These are phyloP conservation scores for Gorsachius magnificus DNA, from an alignment of 2,797 vertebrate genomes.

Conservation along the genomic window DNA sequence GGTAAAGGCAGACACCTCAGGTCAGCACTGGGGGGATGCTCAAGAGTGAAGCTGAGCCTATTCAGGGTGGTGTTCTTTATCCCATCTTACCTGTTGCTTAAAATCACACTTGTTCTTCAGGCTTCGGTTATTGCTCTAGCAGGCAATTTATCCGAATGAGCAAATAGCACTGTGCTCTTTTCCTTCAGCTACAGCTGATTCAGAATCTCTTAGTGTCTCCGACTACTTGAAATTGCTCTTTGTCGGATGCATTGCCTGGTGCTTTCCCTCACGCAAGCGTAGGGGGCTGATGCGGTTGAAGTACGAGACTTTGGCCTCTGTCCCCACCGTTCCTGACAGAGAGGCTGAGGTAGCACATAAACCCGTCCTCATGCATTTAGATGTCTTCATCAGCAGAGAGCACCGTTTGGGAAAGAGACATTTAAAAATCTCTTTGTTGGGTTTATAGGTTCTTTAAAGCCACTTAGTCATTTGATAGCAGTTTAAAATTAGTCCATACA, in stretches of 20 bases:
- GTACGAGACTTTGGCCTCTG: not conserved
- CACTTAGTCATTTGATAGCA: slow-evolving; percentile 60
- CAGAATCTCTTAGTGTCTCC: not conserved
- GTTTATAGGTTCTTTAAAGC: slow-evolving; percentile 64
- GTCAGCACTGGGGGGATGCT: not conserved
- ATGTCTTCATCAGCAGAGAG: slow-evolving; percentile 63
- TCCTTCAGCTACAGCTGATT: not conserved
- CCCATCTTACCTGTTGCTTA: not conserved
- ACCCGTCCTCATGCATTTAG: slow-evolving; percentile 66
- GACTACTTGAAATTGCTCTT: not conserved
- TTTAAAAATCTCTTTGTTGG: slow-evolving; percentile 58
- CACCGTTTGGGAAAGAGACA: slow-evolving; percentile 17
- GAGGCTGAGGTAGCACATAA: slow-evolving; percentile 44
- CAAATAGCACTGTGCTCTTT: not conserved
- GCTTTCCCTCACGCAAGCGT: rapidly evolving
- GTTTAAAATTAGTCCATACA: slow-evolving; percentile 58
- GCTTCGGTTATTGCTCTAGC: not conserved
- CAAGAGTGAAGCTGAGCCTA: not conserved
- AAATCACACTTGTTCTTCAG: not conserved
- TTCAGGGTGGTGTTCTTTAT: not conserved
- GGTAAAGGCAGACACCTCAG: not conserved
- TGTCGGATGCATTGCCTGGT: not conserved
- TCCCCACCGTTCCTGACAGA: not conserved
- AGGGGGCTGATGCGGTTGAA: not conserved
- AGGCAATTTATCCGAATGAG: not conserved